Conservation (phyloP, 2,888 invertebrate genomes). For the Epinotia demarniana region DNA sequence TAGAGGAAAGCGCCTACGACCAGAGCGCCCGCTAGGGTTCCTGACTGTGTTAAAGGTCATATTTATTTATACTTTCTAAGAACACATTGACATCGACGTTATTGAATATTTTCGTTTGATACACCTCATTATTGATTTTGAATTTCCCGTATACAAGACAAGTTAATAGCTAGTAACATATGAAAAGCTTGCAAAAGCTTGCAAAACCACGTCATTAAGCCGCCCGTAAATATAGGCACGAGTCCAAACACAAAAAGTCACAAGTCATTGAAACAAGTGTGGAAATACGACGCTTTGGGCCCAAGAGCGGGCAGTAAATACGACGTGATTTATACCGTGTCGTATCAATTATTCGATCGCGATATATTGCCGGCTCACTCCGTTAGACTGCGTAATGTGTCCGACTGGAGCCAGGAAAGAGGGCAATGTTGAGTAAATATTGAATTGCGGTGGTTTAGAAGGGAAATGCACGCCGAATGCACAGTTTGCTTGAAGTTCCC, state of each 20-base stretch:
- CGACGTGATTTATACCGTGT: slow-evolving; percentile 13
- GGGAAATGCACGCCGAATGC: too few species aligned
- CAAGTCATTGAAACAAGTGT: background rate
- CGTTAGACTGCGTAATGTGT: background rate
- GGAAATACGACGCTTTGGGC: background rate
- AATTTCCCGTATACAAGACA: background rate
- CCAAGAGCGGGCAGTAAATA: slow-evolving; percentile 2
- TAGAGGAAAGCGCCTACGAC: too few species aligned
- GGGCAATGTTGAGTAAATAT: slow-evolving; percentile 1
- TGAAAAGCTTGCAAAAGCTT: slow-evolving; percentile 4
- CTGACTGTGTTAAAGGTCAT: too few species aligned
- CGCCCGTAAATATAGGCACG: slow-evolving; percentile 5
- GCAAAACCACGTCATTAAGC: slow-evolving; percentile 19
- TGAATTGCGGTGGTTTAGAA: background rate
- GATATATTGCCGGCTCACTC: slow-evolving; percentile 2
- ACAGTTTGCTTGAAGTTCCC: too few species aligned
- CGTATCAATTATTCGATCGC: slow-evolving; percentile 10
- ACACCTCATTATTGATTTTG: background rate
- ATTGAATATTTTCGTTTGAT: background rate
- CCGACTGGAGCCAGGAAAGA: background rate
- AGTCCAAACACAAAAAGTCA: background rate
- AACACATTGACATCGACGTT: too few species aligned
- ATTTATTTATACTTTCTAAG: too few species aligned
- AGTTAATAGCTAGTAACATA: background rate
- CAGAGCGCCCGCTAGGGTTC: too few species aligned